Conservation (phyloP, 1,140 invertebrate species). For the Dendrolimus kikuchii region DNA sequence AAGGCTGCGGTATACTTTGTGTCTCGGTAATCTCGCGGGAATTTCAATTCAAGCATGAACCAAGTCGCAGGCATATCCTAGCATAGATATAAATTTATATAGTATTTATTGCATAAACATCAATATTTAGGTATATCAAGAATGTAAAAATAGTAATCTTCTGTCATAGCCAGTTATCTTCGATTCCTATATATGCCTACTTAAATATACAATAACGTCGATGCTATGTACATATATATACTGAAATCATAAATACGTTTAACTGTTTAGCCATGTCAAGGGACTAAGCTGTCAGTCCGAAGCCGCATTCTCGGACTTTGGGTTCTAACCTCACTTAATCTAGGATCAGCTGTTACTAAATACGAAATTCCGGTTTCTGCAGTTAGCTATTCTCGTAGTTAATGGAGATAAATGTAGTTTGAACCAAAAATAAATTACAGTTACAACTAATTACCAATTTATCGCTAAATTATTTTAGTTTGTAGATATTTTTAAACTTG, state of each 20-base stretch:
- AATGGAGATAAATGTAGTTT: neutral
- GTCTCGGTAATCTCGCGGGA: too few species aligned
- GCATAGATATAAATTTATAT: too few species aligned
- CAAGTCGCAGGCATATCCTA: too few species aligned
- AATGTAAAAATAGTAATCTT: too few species aligned
- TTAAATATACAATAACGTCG: neutral
- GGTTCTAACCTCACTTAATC: slow-evolving; percentile 2
- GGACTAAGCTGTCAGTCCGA: slow-evolving; percentile 1
- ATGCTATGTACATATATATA: too few species aligned
- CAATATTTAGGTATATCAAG: too few species aligned
- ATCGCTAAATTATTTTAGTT: neutral
- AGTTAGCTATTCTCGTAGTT: neutral
- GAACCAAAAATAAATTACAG: neutral
- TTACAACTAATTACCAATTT: neutral
- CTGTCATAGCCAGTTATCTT: too few species aligned
- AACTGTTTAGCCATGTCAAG: neutral
- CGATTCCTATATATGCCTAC: neutral
- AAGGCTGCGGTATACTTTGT: too few species aligned
- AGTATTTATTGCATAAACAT: too few species aligned
- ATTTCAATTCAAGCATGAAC: too few species aligned
- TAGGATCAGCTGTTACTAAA: slow-evolving; percentile 3
- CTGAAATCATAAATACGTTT: neutral
- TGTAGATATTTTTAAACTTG: too few species aligned
- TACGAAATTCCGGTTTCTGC: slow-evolving; percentile 1
- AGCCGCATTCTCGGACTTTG: slow-evolving; percentile 3